These are phyloP conservation scores for Coelopa frigida DNA, from an alignment of 1,140 invertebrate genomes.

Conservation along the genomic window DNA sequence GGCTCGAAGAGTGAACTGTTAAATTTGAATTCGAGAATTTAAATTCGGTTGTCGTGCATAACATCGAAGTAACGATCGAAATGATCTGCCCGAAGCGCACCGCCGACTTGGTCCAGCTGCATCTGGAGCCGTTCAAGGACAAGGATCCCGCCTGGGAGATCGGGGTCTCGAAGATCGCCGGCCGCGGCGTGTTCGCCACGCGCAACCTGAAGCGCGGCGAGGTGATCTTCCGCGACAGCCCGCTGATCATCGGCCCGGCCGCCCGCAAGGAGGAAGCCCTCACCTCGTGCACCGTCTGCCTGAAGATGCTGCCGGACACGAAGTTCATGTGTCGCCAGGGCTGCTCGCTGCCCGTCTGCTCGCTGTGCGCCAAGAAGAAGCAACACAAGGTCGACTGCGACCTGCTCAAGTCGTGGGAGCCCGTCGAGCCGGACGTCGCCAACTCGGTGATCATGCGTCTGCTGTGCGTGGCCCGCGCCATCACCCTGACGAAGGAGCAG, in stretches of 20 bases:
- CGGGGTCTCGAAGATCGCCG: constrained; percentile 35
- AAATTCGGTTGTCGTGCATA: background rate
- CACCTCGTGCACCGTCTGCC: constrained; percentile 35
- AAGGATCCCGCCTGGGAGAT: constrained; percentile 42
- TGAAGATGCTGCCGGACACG: constrained; percentile 41
- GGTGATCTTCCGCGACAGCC: constrained; percentile 59
- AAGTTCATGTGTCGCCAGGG: constrained; percentile 46
- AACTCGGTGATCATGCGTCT: constrained; percentile 50
- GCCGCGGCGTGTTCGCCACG: constrained; percentile 57
- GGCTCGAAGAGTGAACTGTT: background rate
- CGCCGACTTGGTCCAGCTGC: constrained; percentile 34
- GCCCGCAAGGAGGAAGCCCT: constrained; percentile 37
- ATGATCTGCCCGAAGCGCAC: constrained; percentile 43
- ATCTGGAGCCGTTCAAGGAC: constrained; percentile 40
- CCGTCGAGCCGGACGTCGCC: constrained; percentile 49
- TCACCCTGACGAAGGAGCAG: constrained; percentile 51
- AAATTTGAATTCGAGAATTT: background rate
- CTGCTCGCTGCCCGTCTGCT: constrained; percentile 45
- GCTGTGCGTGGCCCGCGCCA: constrained; percentile 52
- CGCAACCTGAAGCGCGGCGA: constrained; percentile 57
- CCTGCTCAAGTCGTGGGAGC: constrained; percentile 49
- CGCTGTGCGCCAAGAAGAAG: constrained; percentile 51
- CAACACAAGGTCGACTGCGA: constrained; percentile 55
- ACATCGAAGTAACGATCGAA: background rate
- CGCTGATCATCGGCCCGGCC: constrained; percentile 57